phyloP scores from a whole-genome alignment of 1,140 invertebrate species.

The Cydia amplana region DNA sequence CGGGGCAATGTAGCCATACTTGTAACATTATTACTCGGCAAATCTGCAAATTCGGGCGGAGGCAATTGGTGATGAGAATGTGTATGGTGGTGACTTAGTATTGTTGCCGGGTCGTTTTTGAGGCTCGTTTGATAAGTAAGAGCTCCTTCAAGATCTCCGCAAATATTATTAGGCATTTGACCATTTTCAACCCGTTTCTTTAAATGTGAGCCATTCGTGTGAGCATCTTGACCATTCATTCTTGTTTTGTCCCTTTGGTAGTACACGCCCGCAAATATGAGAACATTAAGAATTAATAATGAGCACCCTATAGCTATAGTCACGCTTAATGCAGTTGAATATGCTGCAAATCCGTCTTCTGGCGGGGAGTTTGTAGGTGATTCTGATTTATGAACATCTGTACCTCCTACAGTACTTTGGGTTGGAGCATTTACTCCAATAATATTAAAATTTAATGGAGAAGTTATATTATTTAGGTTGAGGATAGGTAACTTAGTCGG shows the following conservation, averaged over 20 bases:
- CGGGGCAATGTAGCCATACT: constrained; percentile 81
- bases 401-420: constrained; percentile 51
- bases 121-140: constrained; percentile 82
- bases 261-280: constrained; percentile 96
- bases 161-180: constrained; percentile 91
- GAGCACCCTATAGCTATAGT: constrained; percentile 97
- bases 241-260: constrained; percentile 94
- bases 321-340: constrained; percentile 92
- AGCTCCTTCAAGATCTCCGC: constrained; percentile 86
- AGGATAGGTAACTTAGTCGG: constrained; percentile 73
- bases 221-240: constrained; percentile 81
- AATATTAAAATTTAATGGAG: constrained; percentile 71
- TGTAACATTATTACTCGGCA: constrained; percentile 84
- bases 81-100: constrained; percentile 83
- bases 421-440: constrained; percentile 59
- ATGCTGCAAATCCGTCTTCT: constrained; percentile 91
- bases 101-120: constrained; percentile 84
- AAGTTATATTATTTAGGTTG: constrained; percentile 65
- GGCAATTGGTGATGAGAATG: constrained; percentile 88
- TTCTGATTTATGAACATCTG: constrained; percentile 70
- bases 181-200: constrained; percentile 91
- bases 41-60: constrained; percentile 88
- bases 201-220: constrained; percentile 77
- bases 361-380: constrained; percentile 80
- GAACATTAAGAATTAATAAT: constrained; percentile 92